These are phyloP conservation scores for Oryzias curvinotus DNA, from an alignment of 2,113 vertebrate species.

Conservation along the genomic window DNA sequence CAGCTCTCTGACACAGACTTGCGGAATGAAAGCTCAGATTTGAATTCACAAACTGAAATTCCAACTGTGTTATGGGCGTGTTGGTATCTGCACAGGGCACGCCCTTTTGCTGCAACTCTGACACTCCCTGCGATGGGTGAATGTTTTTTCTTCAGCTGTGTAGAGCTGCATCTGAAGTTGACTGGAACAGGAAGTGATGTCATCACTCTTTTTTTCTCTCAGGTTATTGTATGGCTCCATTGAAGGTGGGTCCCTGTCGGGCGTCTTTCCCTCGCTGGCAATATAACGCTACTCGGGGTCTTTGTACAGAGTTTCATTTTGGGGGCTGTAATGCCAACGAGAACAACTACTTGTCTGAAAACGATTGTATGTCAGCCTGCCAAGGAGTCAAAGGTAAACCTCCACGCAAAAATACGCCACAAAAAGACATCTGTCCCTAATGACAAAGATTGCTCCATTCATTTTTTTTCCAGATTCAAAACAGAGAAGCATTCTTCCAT, in stretches of 20 bases:
- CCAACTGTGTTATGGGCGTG: not conserved
- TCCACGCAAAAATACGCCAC: not conserved
- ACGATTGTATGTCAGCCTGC: conserved; percentile 84
- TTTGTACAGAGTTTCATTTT: conserved; percentile 82
- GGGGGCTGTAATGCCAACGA: conserved; percentile 89
- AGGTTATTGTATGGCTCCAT: conserved; percentile 83
- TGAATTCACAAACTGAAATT: no score
- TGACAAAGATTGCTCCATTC: no score
- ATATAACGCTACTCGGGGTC: conserved; percentile 70
- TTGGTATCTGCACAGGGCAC: not conserved
- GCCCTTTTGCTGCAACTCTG: not conserved
- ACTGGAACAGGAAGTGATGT: conserved; percentile 20
- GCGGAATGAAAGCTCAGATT: no score
- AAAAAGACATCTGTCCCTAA: no score
- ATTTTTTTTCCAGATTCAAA: no score
- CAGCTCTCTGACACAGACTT: not conserved
- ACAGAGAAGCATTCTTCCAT: not conserved
- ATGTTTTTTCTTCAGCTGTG: not conserved
- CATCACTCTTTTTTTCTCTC: conserved; percentile 3
- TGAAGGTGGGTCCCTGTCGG: conserved; percentile 87
- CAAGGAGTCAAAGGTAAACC: conserved; percentile 61
- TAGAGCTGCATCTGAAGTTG: not conserved
- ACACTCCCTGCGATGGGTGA: not conserved
- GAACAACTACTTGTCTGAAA: conserved; percentile 86
- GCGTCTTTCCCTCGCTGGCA: conserved; percentile 88